phyloP scores from a whole-genome alignment of 2,888 invertebrate species.

The Andrena bicolor region DNA sequence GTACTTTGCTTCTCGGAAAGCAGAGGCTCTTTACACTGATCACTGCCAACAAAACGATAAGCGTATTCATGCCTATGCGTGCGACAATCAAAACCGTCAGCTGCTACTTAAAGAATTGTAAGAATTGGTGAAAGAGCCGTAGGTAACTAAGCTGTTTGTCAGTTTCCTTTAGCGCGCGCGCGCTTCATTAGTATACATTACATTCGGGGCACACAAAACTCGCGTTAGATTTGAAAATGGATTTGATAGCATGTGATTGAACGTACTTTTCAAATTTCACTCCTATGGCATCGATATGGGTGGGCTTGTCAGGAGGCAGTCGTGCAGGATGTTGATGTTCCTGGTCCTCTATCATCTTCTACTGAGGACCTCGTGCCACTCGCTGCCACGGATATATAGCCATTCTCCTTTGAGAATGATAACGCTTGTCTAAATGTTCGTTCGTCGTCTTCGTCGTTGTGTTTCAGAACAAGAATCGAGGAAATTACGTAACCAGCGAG shows the following conservation, averaged over 20 bases:
- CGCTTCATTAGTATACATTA: no score
- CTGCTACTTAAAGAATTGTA: no score
- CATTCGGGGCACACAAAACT: no score
- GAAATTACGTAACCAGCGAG: conserved; percentile 69
- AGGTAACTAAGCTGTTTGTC: no score
- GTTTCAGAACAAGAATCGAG: conserved; percentile 70
- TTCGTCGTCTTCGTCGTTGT: conserved; percentile 51
- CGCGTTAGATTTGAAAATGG: not conserved
- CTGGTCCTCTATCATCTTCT: conserved; percentile 81
- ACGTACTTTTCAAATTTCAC: conserved; percentile 78
- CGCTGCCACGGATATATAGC: conserved; percentile 74
- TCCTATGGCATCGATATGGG: conserved; percentile 61
- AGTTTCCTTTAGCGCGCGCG: no score
- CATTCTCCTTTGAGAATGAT: conserved; percentile 74
- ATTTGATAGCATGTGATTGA: not conserved
- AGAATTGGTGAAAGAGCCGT: no score
- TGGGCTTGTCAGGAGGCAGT: conserved; percentile 70
- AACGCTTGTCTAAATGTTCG: conserved; percentile 66
- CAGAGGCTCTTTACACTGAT: conserved; percentile 83
- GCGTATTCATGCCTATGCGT: no score
- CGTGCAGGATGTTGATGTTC: conserved; percentile 75
- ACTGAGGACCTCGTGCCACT: conserved; percentile 74
- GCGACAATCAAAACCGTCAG: no score
- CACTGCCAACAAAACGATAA: conserved; percentile 71
- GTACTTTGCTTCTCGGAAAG: conserved; percentile 74